Conservation (phyloP, 1,140 invertebrate genomes). For the Bombyx mandarina region DNA sequence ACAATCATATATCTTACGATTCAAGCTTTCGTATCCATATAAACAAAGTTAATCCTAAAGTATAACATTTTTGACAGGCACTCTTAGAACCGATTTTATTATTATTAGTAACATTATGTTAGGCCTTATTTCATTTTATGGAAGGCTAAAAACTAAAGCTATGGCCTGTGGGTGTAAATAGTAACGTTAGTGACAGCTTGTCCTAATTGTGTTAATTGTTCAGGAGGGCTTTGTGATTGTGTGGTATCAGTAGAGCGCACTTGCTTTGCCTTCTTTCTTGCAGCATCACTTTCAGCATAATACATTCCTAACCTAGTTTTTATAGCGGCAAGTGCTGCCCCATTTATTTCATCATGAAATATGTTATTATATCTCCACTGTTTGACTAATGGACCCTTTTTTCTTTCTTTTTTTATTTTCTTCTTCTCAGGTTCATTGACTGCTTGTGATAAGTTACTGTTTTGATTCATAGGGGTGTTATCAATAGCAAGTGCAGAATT, state of each 20-base stretch:
- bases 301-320: slow-evolving; percentile 69
- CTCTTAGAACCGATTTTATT: not conserved
- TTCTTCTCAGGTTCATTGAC: slow-evolving; percentile 36
- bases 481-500: slow-evolving; percentile 35
- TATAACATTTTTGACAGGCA: too few species aligned
- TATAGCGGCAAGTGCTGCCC: slow-evolving; percentile 61
- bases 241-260: slow-evolving; percentile 38
- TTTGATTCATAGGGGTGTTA: slow-evolving; percentile 33
- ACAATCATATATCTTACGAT: too few species aligned
- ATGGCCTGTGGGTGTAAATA: slow-evolving; percentile 32
- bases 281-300: slow-evolving; percentile 64
- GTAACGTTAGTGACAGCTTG: slow-evolving; percentile 57
- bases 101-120: not conserved
- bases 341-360: slow-evolving; percentile 70
- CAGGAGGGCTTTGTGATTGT: slow-evolving; percentile 39
- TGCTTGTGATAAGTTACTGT: slow-evolving; percentile 16
- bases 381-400: slow-evolving; percentile 62
- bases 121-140: not conserved
- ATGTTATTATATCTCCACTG: slow-evolving; percentile 69
- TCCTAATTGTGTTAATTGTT: slow-evolving; percentile 33
- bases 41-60: too few species aligned
- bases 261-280: slow-evolving; percentile 61
- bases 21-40: too few species aligned
- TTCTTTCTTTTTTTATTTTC: slow-evolving; percentile 48
- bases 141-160: not conserved